These are phyloP conservation scores for Pelosia muscerda DNA, from an alignment of 2,888 invertebrate species.

Conservation along the genomic window DNA sequence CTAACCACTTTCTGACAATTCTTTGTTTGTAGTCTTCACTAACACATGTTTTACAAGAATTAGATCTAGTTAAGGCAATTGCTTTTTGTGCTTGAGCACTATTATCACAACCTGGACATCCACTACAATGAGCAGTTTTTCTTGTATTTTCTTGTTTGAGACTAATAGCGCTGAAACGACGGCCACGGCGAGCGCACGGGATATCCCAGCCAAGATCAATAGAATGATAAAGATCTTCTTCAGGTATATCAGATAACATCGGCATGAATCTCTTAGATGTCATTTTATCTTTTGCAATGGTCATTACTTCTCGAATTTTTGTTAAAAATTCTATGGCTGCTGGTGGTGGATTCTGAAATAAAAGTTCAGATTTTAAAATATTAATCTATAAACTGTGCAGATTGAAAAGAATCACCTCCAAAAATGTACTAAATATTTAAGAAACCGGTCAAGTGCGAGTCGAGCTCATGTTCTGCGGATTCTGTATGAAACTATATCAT, in stretches of 20 bases:
- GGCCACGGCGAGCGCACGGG: slow-evolving; percentile 82
- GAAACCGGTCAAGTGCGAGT: no score
- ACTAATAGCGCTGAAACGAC: slow-evolving; percentile 86
- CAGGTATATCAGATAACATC: slow-evolving; percentile 92
- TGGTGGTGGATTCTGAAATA: slow-evolving; percentile 93
- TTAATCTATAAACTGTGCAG: no score
- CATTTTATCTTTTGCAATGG: slow-evolving; percentile 96
- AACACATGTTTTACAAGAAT: slow-evolving; percentile 86
- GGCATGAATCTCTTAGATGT: slow-evolving; percentile 93
- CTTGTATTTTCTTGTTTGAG: slow-evolving; percentile 88
- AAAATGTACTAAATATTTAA: no score
- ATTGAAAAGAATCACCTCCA: no score
- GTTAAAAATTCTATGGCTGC: slow-evolving; percentile 95
- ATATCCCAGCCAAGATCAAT: slow-evolving; percentile 84
- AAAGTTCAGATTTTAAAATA: background rate
- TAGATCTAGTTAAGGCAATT: slow-evolving; percentile 73
- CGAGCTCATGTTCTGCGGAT: no score
- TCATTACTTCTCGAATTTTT: slow-evolving; percentile 96
- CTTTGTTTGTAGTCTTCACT: slow-evolving; percentile 90
- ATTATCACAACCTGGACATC: slow-evolving; percentile 90
- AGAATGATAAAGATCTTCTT: slow-evolving; percentile 88
- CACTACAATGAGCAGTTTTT: slow-evolving; percentile 86
- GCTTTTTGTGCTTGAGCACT: slow-evolving; percentile 66
- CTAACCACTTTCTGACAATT: slow-evolving; percentile 92
- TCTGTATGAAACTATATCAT: no score